Evolutionary conservation across 2,797 vertebrate species (phyloP), one percentile per base, ranked within the genome.

Genomic region (Cyclopterus lumpus): DNA sequence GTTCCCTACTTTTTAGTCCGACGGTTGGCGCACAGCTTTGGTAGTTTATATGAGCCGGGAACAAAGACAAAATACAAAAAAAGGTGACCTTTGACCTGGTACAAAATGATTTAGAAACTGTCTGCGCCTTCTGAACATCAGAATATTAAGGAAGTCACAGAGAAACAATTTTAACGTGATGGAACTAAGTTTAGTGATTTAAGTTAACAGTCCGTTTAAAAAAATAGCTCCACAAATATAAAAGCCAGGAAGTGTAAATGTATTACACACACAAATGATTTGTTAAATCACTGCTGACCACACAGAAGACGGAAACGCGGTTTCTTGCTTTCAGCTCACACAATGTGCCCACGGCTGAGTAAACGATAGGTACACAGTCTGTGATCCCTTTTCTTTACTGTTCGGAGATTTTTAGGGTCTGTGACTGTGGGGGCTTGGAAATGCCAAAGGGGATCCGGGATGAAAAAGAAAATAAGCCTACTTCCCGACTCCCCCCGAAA

Each of bases 401-500:
- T 60, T 74, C 18, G 61, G 71, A 36, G 3, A 62, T 1, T 54
- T 28, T 57, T 18, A 12, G 22, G 44, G n/a, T 55, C 16, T 62
- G 3, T 26, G 54, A 70, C 24, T 73, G 30, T 42, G 63, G 66
- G 70, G 71, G 70, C 51, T 67, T 53, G 63, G 54, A 36, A 20
- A 80, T 10, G 20, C 48, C 7, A 62, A 74, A 62, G 15, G n/a
- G 26, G 68, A 70, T 51, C 14, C 0, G 32, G 30, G 60, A 32
- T 12, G 20, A 58, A 75, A 67, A 58, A 59, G 26, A 64, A 80
- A 83, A 87, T 65, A 67, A 10, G 32, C 6, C 63, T 11, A 49
- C 60, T 79, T 84, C 82, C 83, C 46, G 75, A 71, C 68, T 73
- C 51, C 18, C 15, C 26, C 24, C 58, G 44, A 18, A 71, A 71